phyloP scores from a whole-genome alignment of 2,113 vertebrate species.

The Cygnus buccinator region DNA sequence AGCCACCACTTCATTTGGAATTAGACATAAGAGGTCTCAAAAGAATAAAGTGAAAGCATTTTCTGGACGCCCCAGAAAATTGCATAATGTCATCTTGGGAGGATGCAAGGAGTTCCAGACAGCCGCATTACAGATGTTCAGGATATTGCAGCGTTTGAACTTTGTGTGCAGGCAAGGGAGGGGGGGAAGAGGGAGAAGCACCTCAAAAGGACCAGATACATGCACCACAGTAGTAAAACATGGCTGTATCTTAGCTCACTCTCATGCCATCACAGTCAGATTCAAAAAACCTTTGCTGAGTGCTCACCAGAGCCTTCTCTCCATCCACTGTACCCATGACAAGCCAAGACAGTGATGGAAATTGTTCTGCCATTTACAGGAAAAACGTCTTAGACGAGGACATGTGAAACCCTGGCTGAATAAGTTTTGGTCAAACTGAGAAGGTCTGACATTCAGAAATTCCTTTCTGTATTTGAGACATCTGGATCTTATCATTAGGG shows the following conservation, averaged over 20 bases:
- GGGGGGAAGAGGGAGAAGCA: not conserved
- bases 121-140: not conserved
- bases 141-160: not conserved
- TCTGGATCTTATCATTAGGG: not conserved
- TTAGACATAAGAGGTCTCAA: not conserved
- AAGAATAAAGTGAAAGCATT: not conserved
- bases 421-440: not conserved
- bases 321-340: not conserved
- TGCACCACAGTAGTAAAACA: not conserved
- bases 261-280: not conserved
- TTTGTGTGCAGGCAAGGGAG: not conserved
- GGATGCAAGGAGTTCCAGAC: not conserved
- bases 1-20: not conserved
- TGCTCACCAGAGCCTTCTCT: not conserved
- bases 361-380: not conserved
- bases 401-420: not conserved
- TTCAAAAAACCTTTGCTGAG: not conserved
- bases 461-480: not conserved
- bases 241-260: not conserved
- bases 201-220: not conserved
- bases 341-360: not conserved
- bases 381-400: not conserved
- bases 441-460: not conserved
- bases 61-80: not conserved
- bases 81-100: not conserved